These are phyloP conservation scores for Dysdera silvatica DNA, from an alignment of 1,140 invertebrate species.

Conservation along the genomic window DNA sequence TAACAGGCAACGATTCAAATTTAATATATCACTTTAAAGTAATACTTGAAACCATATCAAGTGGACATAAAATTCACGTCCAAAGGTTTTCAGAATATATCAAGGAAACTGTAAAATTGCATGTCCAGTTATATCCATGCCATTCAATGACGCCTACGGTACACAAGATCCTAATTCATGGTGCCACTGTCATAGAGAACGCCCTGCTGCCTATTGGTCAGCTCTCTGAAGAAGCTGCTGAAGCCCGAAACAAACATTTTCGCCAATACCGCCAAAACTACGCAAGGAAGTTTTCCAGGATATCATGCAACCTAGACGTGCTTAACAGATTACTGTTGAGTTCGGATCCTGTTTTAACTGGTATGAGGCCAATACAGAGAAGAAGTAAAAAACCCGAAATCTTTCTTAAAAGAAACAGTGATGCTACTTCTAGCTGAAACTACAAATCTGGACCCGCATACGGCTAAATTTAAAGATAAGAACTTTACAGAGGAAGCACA, in stretches of 20 bases:
- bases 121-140: conserved; percentile 8
- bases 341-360: conserved; percentile 3
- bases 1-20: conserved; percentile 7
- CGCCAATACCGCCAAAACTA: neutral
- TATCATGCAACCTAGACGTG: neutral
- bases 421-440: neutral
- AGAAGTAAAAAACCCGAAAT: conserved; percentile 1
- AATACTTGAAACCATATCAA: conserved; percentile 10
- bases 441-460: too few species aligned
- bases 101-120: conserved; percentile 6
- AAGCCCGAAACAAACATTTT: conserved; percentile 20
- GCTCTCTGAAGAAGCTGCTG: too few species aligned
- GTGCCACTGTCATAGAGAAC: neutral
- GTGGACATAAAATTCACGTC: conserved; percentile 5
- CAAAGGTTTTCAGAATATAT: neutral
- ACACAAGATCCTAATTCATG: too few species aligned
- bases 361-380: neutral
- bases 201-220: too few species aligned
- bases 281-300: conserved; percentile 10
- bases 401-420: neutral
- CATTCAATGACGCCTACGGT: conserved; percentile 12
- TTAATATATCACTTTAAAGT: conserved; percentile 8
- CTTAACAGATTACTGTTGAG: conserved; percentile 1
- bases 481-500: too few species aligned
- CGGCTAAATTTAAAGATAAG: too few species aligned